phyloP scores from a whole-genome alignment of 1,140 invertebrate species.

The Neelides sp. region DNA sequence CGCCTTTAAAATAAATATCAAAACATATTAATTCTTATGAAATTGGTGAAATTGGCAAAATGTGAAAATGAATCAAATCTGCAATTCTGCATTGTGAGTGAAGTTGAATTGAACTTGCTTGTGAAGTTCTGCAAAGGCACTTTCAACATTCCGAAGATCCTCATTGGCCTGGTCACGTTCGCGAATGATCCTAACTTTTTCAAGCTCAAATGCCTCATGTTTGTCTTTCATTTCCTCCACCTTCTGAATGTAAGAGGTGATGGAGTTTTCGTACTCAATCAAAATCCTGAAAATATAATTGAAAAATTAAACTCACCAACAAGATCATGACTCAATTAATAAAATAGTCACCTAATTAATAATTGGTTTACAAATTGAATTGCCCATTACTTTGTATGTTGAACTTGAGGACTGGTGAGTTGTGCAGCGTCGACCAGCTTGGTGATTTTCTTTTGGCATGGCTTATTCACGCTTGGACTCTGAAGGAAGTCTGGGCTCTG shows the following conservation, averaged over 20 bases:
- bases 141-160: slow-evolving; percentile 31
- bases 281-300: slow-evolving; percentile 29
- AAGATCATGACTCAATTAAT: not conserved
- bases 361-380: not conserved
- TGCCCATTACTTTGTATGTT: no score
- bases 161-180: slow-evolving; percentile 31
- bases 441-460: slow-evolving; percentile 35
- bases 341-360: not conserved
- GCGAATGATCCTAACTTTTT: slow-evolving; percentile 22
- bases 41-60: no score
- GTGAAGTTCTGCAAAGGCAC: slow-evolving; percentile 31
- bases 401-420: no score
- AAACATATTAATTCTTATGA: no score
- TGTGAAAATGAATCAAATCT: slow-evolving; percentile 8
- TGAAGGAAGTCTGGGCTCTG: slow-evolving; percentile 35
- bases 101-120: no score
- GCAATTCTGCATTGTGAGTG: no score
- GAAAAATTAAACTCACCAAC: slow-evolving; percentile 1
- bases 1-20: slow-evolving; percentile 29
- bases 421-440: no score
- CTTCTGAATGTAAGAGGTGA: slow-evolving; percentile 19
- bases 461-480: slow-evolving; percentile 37
- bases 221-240: slow-evolving; percentile 25
- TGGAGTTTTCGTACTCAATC: slow-evolving; percentile 34
- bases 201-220: slow-evolving; percentile 11